Conservation (phyloP, 2,888 invertebrate genomes). For the Bembecia ichneumoniformis region DNA sequence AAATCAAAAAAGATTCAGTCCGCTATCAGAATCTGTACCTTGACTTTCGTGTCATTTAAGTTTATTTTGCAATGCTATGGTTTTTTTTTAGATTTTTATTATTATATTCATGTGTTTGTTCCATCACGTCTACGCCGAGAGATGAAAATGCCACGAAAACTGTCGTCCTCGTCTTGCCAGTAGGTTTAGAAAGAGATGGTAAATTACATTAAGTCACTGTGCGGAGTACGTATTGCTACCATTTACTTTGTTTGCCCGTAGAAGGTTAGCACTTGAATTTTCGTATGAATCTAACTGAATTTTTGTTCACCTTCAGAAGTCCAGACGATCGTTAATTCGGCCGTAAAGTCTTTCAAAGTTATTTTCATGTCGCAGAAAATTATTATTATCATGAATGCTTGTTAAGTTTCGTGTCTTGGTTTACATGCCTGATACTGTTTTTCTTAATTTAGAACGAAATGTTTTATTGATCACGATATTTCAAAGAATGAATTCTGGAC, state of each 20-base stretch:
- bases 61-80: conserved; percentile 32
- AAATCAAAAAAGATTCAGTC: conserved; percentile 53
- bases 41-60: conserved; percentile 35
- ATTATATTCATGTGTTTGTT: conserved; percentile 69
- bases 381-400: conserved; percentile 16
- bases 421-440: no score
- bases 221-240: conserved; percentile 44
- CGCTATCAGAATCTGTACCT: conserved; percentile 46
- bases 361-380: conserved; percentile 22
- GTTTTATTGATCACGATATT: no score
- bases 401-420: no score
- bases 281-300: conserved; percentile 40
- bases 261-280: conserved; percentile 40
- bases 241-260: conserved; percentile 48
- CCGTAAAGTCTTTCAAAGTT: conserved; percentile 37
- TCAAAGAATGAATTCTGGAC: no score
- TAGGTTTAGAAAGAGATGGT: conserved; percentile 40
- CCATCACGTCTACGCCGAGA: conserved; percentile 60
- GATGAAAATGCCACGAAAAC: conserved; percentile 66
- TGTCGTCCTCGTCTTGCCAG: conserved; percentile 44
- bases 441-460: no score
- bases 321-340: conserved; percentile 36
- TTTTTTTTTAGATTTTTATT: conserved; percentile 50
- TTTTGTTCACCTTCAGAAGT: conserved; percentile 53
- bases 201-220: conserved; percentile 57